phyloP scores from a whole-genome alignment of 2,113 vertebrate species.

The Anser brachyrhynchus region DNA sequence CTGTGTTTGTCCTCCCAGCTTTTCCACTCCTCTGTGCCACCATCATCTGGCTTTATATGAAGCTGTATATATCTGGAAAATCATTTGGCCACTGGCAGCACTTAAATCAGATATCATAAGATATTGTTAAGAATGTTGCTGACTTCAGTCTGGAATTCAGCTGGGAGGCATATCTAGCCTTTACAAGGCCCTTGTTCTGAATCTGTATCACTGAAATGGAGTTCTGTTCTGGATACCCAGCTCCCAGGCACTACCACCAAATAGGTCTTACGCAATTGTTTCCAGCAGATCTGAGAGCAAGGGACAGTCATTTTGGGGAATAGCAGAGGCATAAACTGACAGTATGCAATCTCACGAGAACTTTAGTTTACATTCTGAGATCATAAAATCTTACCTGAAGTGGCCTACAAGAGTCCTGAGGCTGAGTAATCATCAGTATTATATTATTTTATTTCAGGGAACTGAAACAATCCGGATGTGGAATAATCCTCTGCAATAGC shows the following conservation, averaged over 20 bases:
- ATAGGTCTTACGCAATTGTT: background rate
- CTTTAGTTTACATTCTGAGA: background rate
- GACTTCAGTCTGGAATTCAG: background rate
- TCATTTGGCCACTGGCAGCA: background rate
- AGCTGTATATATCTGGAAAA: background rate
- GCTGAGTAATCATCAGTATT: background rate
- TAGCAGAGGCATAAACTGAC: background rate
- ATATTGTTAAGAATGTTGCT: background rate
- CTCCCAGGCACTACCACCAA: background rate
- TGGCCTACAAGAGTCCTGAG: background rate
- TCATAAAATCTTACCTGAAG: background rate
- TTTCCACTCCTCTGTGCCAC: background rate
- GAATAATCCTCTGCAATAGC: background rate
- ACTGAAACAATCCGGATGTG: background rate
- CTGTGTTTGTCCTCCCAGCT: background rate
- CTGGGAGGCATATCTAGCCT: background rate
- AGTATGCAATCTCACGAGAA: background rate
- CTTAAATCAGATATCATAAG: background rate
- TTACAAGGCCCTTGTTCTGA: background rate
- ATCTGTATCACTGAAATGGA: background rate
- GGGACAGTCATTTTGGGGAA: background rate
- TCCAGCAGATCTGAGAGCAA: background rate
- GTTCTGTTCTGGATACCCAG: background rate
- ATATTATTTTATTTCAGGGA: background rate
- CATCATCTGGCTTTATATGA: background rate